Base-by-base conservation (phyloP, 2,113 vertebrate species). In the Forbesichthys agassizii region DNA sequence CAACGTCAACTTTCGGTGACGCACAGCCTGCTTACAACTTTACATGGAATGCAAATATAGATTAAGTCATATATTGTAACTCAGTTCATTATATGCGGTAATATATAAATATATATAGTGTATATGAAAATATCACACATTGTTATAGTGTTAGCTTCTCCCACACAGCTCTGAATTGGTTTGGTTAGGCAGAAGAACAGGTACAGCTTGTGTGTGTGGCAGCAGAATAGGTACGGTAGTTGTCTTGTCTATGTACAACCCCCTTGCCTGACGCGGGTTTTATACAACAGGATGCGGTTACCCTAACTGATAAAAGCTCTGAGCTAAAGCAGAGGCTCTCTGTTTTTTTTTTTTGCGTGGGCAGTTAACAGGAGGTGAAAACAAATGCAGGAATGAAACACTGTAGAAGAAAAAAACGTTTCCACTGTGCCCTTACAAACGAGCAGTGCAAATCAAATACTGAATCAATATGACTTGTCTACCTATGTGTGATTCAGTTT, bases 271-370 rank as follows among this genome's bases (percentile, higher is more conserved):
- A 67, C 46, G 76, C 74, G 78, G 84, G 74, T 85, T 88, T 71
- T 61, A 75, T 88, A 88, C 66, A 75, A 90, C 84, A 91, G 92
- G 92, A 93, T 92, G 92, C 91, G 91, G 90, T 92, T 73, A 67
- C 71, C 83, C 9, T 73, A 59, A 75, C 73, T 77, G 84, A 89
- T 89, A 85, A 81, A 80, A 84, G 90, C 69, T 88, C 60, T 71
- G 78, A 85, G 75, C 84, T 82, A 83, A 80, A 84, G 84, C 71
- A 77, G 36, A 81, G 65, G 71, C 76, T 77, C 80, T 80, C 61
- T 70, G 71, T 76, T 59, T 69, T 63, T 64, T 69, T n/a, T 57
- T 46, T 48, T 49, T 27, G 83, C 70, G 88, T 89, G 80, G 80
- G 80, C 81, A 69, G 73, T 75, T 73, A 68, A 71, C 66, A 77